Evolutionary conservation across 2,113 vertebrate genomes (phyloP).

Genomic region (Pipra filicauda): DNA sequence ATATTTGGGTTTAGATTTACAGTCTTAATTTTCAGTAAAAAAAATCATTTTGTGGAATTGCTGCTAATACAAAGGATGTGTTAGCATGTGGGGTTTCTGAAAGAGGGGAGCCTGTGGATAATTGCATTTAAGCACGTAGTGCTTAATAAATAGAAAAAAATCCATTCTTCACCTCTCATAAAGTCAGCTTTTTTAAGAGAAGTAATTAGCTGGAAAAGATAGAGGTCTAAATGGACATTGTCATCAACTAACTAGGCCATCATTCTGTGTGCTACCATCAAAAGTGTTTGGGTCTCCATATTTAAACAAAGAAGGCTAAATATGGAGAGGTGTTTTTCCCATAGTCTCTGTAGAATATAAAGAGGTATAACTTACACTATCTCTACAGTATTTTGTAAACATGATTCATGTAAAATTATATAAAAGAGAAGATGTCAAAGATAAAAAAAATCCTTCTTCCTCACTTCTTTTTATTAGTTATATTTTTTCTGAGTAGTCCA

Average conservation of each 20-base stretch:
- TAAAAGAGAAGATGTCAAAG: neutral
- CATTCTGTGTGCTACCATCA: neutral
- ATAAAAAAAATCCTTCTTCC: neutral
- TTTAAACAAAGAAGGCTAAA: neutral
- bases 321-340: neutral
- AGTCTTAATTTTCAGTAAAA: neutral
- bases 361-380: neutral
- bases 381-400: neutral
- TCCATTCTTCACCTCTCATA: neutral
- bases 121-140: neutral
- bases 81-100: neutral
- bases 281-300: neutral
- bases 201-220: neutral
- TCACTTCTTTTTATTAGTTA: neutral
- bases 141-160: neutral
- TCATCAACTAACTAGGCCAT: neutral
- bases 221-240: neutral
- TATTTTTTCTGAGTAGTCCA: neutral
- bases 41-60: neutral
- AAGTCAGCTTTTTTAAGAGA: neutral
- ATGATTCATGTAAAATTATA: neutral
- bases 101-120: neutral
- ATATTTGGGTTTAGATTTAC: neutral
- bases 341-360: neutral
- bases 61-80: neutral